Conservation (phyloP, 1,140 invertebrate genomes). For the Piezodorus guildinii region DNA sequence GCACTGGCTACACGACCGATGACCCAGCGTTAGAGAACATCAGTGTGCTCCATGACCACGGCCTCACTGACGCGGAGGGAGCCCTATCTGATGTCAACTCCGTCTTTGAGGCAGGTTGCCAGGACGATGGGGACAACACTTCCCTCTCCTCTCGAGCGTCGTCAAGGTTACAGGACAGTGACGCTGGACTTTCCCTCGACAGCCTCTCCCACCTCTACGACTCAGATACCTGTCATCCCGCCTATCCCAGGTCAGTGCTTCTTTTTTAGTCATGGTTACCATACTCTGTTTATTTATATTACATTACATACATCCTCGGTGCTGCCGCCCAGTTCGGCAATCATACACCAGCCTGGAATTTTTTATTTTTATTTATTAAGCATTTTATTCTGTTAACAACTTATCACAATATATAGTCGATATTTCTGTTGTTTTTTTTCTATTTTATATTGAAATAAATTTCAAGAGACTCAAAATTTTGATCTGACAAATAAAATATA, state of each 20-base stretch:
- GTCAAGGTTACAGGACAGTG: conserved; percentile 60
- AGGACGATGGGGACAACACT: conserved; percentile 48
- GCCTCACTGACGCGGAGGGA: conserved; percentile 71
- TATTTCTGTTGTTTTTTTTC: too few species aligned
- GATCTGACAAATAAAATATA: too few species aligned
- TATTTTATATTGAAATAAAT: too few species aligned
- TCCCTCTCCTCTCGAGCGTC: conserved; percentile 65
- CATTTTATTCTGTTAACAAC: too few species aligned
- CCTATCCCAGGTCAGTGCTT: conserved; percentile 30
- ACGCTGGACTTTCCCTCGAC: conserved; percentile 61
- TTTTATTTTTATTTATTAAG: too few species aligned
- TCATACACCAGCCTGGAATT: too few species aligned
- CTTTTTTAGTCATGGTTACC: background rate
- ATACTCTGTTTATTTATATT: too few species aligned
- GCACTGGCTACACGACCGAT: conserved; percentile 68
- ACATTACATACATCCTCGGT: too few species aligned
- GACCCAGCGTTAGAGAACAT: conserved; percentile 71
- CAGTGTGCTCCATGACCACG: conserved; percentile 69
- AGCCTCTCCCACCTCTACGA: conserved; percentile 71
- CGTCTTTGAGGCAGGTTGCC: conserved; percentile 46
- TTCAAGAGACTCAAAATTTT: too few species aligned
- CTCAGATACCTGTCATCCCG: conserved; percentile 52
- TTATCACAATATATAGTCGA: too few species aligned
- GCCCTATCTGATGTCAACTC: conserved; percentile 75
- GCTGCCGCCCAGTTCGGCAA: too few species aligned